phyloP scores from a whole-genome alignment of 1,140 invertebrate species.

The Drosophila rufa region DNA sequence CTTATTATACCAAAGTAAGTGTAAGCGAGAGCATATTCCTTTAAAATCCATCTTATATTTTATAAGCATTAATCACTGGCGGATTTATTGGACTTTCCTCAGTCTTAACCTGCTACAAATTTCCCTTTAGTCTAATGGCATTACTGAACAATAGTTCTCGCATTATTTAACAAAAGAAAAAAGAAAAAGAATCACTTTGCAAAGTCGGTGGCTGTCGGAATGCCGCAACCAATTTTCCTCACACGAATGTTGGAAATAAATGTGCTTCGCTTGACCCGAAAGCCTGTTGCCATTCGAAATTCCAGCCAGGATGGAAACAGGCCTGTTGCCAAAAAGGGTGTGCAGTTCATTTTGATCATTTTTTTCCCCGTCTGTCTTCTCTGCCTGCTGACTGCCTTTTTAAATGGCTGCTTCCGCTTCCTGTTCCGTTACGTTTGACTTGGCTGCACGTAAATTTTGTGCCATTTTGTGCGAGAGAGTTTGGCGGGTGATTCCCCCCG shows the following conservation, averaged over 20 bases:
- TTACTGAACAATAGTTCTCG: constrained; percentile 6
- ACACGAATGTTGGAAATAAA: constrained; percentile 52
- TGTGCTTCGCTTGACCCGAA: constrained; percentile 48
- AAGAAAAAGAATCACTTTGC: constrained; percentile 28
- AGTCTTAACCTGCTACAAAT: neutral
- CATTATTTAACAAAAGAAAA: constrained; percentile 11
- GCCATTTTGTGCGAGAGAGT: constrained; percentile 47
- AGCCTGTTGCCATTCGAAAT: constrained; percentile 33
- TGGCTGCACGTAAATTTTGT: constrained; percentile 74
- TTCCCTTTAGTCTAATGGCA: neutral
- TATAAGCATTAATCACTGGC: neutral
- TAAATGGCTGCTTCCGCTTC: constrained; percentile 77
- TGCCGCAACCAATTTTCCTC: constrained; percentile 44
- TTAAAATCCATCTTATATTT: too few species aligned
- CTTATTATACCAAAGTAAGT: neutral
- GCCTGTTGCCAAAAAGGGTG: constrained; percentile 52
- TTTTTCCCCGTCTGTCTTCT: constrained; percentile 19
- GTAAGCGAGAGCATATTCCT: too few species aligned
- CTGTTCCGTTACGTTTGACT: constrained; percentile 75
- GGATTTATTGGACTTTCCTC: neutral
- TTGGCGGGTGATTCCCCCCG: constrained; percentile 11
- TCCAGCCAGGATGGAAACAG: constrained; percentile 12
- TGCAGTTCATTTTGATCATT: constrained; percentile 33
- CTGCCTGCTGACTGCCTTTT: constrained; percentile 55
- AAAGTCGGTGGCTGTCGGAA: constrained; percentile 5